Percentiles rank a stretch among this genome's conserved stretches.
Conservation (phyloP, 2,888 invertebrate species). For the Cephus spinipes region DNA sequence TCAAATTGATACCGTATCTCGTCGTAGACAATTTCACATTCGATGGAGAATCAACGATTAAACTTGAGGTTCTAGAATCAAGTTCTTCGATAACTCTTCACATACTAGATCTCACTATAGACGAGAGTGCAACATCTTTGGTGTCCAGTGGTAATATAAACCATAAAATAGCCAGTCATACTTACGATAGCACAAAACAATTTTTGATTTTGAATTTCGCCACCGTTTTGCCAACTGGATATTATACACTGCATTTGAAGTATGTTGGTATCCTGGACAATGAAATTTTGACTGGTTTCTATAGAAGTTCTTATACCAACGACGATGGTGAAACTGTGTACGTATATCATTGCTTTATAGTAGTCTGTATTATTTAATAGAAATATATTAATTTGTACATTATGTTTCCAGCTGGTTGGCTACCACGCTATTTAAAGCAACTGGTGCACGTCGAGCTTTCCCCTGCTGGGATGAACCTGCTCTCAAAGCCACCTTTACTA, state of each 20-base stretch:
- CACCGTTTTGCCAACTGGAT: constrained; percentile 55
- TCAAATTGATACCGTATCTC: neutral
- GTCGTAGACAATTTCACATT: neutral
- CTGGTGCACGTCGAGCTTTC: constrained; percentile 68
- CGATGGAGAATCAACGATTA: constrained; percentile 5
- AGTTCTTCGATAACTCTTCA: too few species aligned
- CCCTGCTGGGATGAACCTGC: constrained; percentile 74
- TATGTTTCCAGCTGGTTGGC: constrained; percentile 70
- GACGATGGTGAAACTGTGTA: constrained; percentile 61
- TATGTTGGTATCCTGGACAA: constrained; percentile 74
- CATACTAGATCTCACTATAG: too few species aligned
- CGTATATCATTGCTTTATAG: constrained; percentile 24
- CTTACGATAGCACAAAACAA: constrained; percentile 39
- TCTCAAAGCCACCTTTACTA: constrained; percentile 69
- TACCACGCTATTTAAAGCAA: constrained; percentile 76
- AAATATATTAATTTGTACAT: neutral
- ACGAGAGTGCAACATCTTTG: constrained; percentile 57
- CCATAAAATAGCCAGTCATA: constrained; percentile 8
- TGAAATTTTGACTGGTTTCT: constrained; percentile 72
- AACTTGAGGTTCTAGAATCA: neutral
- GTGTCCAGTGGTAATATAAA: too few species aligned
- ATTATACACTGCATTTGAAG: constrained; percentile 71
- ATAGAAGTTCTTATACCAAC: constrained; percentile 73
- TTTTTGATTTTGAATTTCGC: constrained; percentile 35
- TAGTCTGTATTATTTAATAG: too few species aligned